Base-by-base conservation (phyloP, 2,888 invertebrate species). In the Lasioglossum morio region DNA sequence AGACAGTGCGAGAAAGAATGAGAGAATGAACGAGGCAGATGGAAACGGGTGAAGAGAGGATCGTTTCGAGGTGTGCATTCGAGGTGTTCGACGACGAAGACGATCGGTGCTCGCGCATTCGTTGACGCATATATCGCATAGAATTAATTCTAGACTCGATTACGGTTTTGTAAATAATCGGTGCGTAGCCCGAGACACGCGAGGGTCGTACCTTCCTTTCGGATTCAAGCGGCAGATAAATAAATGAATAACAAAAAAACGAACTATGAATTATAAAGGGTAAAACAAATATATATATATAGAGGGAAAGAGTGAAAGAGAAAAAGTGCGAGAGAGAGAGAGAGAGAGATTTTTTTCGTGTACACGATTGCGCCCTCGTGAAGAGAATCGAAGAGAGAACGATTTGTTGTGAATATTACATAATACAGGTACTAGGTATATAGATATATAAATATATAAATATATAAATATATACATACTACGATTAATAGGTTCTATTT, bases 391-490 rank as follows among this genome's bases (percentile, higher is more conserved):
- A 74, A 76, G 57, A 79, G 79, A 85, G 87, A 85, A 82, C 92
- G 93, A 93, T 92, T 92, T 93, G 93, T 93, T 94, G 94, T 94
- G 94, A 90, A 90, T 94, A 93, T 46, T 91, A 89, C 89, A 92
- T 92, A 93, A 91, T 89, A 87, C 92, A 93, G 91, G 89, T 93
- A 92, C 89, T 92, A 93, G 90, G 81, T 87, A 85, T 91, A 92
- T 89, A 88, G 85, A 85, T 88, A 93, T 89, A 89, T 86, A 91
- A 77, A 78, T 78, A 89, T 89, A 81, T 89, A 81, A 87, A 84
- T 84, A 81, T 87, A 85, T 87, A 90, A 80, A 87, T 88, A 89
- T 89, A 91, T 84, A 86, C 78, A 89, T 85, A 86, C 75, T 91
- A 90, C 82, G 89, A 92, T 77, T 84, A 89, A 85, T 92, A 93